Evolutionary conservation across 2,888 invertebrate species (phyloP).

Genomic region (Mycogona germanica): DNA sequence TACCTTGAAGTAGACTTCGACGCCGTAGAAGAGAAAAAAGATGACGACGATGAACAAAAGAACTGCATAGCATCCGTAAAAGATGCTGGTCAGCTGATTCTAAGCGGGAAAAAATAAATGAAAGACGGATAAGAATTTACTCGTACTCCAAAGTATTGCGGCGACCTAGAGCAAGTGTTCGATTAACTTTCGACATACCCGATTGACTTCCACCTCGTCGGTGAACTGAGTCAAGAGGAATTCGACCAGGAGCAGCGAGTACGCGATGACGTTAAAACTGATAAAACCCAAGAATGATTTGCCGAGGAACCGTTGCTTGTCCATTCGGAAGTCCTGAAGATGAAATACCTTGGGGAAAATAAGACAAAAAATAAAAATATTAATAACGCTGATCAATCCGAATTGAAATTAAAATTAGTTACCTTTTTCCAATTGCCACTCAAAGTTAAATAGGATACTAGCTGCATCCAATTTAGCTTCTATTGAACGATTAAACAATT

Average conservation of each 20-base stretch:
- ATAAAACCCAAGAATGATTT: slow-evolving; percentile 84
- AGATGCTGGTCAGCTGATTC: slow-evolving; percentile 48
- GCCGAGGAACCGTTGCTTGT: slow-evolving; percentile 75
- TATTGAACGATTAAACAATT: too few relatives aligned
- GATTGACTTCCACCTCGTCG: slow-evolving; percentile 40
- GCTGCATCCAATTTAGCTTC: too few relatives aligned
- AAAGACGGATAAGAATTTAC: neutral
- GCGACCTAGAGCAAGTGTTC: neutral
- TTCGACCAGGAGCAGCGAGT: slow-evolving; percentile 69
- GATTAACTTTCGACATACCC: slow-evolving; percentile 33
- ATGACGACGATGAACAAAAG: slow-evolving; percentile 77
- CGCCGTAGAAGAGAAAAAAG: slow-evolving; percentile 87
- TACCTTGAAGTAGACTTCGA: slow-evolving; percentile 88
- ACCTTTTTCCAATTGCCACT: too few relatives aligned
- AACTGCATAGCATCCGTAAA: slow-evolving; percentile 87
- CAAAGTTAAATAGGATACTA: neutral
- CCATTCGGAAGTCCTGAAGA: slow-evolving; percentile 71
- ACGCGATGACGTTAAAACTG: slow-evolving; percentile 76
- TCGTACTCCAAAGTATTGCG: neutral
- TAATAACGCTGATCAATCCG: too few relatives aligned
- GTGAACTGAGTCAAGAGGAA: slow-evolving; percentile 44
- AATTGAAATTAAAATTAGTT: too few relatives aligned
- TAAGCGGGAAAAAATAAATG: neutral
- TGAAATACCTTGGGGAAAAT: slow-evolving; percentile 61
- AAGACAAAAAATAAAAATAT: neutral